Evolutionary conservation across 2,797 vertebrate species (phyloP), one percentile per base, ranked within the genome.

Genomic region (Eulemur rubriventer): DNA sequence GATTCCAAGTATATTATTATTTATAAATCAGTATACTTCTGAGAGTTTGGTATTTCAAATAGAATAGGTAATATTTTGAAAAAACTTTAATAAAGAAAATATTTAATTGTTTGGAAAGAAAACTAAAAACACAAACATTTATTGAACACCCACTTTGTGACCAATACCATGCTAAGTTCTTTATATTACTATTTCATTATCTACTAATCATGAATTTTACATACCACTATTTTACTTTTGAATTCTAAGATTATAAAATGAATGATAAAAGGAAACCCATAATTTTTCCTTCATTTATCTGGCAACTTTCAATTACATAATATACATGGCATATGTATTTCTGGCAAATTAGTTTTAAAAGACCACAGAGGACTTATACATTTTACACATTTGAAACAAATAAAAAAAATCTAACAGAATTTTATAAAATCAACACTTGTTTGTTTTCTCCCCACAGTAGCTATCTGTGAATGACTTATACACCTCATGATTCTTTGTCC

Each of bases 281-380:
- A 78, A 69, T 92, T 79, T 43, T 73, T 70, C 50, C 63, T 83
- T 91, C 57, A 78, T 16, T 94, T 92, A 59, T 79, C 38, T 89
- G 79, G n/a, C 61, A 78, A 38, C n/a, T 75, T 70, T 35, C 69
- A 55, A 48, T 92, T 78, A 90, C 17, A 90, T 95, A 92, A 89
- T n/a, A 91, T 10, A 70, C 17, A 89, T 4, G 14, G 26, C 89
- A 61, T 33, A 72, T 3, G 12, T 33, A 79, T 76, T 73, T 80
- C 75, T 72, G 46, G 63, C 22, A 94, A 93, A 92, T 57, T 59
- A 89, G 67, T 91, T 97, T 75, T 88, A 65, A 83, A 96, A 33
- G 57, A 89, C 16, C 30, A 80, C 12, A 59, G 10, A 82, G 48
- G 30, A 76, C 41, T 79, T 82, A 50, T 0, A 46, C 20, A 80